Percentiles rank a stretch among this genome's conserved stretches.
Evolutionary conservation across 2,113 vertebrate genomes (phyloP).

Genomic region (Sarotherodon lohbergeri): DNA sequence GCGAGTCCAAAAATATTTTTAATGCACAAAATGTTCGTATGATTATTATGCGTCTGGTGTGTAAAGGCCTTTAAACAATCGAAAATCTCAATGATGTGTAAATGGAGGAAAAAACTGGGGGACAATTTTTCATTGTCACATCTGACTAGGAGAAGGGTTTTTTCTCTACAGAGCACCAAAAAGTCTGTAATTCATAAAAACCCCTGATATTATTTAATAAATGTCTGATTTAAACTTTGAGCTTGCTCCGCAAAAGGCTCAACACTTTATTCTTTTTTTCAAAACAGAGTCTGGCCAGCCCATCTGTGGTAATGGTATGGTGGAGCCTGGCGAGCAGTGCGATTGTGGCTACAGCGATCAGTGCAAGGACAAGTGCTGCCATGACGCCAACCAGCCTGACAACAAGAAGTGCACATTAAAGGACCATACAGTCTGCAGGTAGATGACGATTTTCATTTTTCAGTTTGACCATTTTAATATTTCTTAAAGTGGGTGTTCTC

Average conservation of each 20-base stretch:
- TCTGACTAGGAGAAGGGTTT: not conserved
- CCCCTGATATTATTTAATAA: not conserved
- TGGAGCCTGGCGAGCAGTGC: slow-evolving; percentile 93
- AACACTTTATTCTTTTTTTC: not conserved
- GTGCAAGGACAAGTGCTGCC: slow-evolving; percentile 93
- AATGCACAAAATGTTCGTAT: not conserved
- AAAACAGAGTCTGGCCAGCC: slow-evolving; percentile 91
- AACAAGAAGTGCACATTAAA: slow-evolving; percentile 90
- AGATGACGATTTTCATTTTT: not conserved
- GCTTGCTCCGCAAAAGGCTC: not conserved
- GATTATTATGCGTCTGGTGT: not conserved
- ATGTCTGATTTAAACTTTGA: not conserved
- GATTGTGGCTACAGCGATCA: slow-evolving; percentile 98
- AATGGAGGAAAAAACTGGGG: not conserved
- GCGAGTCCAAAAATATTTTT: not conserved
- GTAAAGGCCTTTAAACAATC: not conserved
- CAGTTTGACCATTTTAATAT: not conserved
- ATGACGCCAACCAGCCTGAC: slow-evolving; percentile 88
- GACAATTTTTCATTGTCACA: not conserved
- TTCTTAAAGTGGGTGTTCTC: not conserved
- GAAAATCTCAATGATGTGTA: not conserved
- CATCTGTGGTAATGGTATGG: slow-evolving; percentile 96
- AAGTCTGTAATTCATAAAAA: not conserved
- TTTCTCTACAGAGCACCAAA: not conserved
- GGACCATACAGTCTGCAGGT: slow-evolving; percentile 90